phyloP scores from a whole-genome alignment of 2,888 invertebrate genomes.

The Metacarcinus magister region DNA sequence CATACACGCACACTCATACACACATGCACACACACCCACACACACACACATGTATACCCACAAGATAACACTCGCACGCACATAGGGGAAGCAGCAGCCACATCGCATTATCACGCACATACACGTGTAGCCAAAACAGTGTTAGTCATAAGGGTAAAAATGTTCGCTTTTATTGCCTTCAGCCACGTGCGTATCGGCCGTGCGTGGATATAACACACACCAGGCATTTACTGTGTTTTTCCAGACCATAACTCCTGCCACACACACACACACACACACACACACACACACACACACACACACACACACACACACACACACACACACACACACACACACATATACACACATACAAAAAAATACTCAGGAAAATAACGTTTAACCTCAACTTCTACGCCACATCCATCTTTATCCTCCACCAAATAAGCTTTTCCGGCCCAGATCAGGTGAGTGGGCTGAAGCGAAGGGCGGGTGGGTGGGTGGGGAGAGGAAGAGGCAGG shows the following conservation, averaged over 20 bases:
- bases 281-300: neutral
- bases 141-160: neutral
- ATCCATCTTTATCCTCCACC: neutral
- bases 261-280: neutral
- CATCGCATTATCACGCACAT: neutral
- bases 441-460: neutral
- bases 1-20: neutral
- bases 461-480: neutral
- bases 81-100: neutral
- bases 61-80: neutral
- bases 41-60: neutral
- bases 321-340: slow-evolving; percentile 2
- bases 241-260: neutral
- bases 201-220: neutral
- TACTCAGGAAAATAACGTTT: neutral
- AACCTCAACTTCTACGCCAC: neutral
- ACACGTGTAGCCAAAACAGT: neutral
- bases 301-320: neutral
- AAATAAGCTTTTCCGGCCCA: neutral
- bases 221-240: neutral
- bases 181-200: neutral
- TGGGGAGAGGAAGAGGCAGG: neutral
- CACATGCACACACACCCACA: neutral
- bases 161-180: neutral
- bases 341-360: neutral